Evolutionary conservation across 1,140 invertebrate genomes (phyloP).

Genomic region (Rhynchophorus ferrugineus): DNA sequence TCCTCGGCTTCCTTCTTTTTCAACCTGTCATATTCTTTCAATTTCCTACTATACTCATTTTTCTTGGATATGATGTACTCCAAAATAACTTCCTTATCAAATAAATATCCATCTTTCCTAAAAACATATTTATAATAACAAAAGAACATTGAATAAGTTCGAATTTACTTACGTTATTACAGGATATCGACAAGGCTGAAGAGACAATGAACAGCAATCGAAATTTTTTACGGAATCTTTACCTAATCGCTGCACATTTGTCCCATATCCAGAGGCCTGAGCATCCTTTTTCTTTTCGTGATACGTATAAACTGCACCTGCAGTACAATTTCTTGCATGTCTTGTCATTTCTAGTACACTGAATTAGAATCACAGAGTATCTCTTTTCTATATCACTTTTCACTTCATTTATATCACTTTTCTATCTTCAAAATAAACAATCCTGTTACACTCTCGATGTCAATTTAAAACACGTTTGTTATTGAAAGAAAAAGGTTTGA

Average conservation of each 20-base stretch:
- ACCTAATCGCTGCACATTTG: slow-evolving; percentile 74
- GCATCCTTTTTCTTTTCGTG: slow-evolving; percentile 97
- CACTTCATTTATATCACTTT: too few species aligned
- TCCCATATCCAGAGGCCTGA: slow-evolving; percentile 83
- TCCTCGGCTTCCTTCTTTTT: slow-evolving; percentile 64
- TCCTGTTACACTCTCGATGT: too few species aligned
- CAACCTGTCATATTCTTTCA: slow-evolving; percentile 92
- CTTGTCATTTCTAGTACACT: slow-evolving; percentile 84
- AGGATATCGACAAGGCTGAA: slow-evolving; percentile 90
- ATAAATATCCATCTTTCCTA: slow-evolving; percentile 87
- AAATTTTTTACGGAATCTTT: slow-evolving; percentile 98
- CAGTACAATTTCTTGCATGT: slow-evolving; percentile 96
- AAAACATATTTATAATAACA: slow-evolving; percentile 22
- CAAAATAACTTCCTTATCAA: slow-evolving; percentile 95
- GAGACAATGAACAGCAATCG: slow-evolving; percentile 93
- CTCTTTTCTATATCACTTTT: too few species aligned
- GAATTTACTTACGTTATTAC: slow-evolving; percentile 68
- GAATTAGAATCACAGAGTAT: too few species aligned
- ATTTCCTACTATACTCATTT: slow-evolving; percentile 77
- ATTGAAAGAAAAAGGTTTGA: too few species aligned
- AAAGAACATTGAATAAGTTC: not conserved
- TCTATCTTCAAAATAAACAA: too few species aligned
- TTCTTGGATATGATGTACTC: slow-evolving; percentile 96
- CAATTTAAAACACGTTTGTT: too few species aligned
- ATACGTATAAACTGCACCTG: slow-evolving; percentile 96